Base-by-base conservation (phyloP, 2,888 invertebrate species). In the Lamellibrachia satsuma region DNA sequence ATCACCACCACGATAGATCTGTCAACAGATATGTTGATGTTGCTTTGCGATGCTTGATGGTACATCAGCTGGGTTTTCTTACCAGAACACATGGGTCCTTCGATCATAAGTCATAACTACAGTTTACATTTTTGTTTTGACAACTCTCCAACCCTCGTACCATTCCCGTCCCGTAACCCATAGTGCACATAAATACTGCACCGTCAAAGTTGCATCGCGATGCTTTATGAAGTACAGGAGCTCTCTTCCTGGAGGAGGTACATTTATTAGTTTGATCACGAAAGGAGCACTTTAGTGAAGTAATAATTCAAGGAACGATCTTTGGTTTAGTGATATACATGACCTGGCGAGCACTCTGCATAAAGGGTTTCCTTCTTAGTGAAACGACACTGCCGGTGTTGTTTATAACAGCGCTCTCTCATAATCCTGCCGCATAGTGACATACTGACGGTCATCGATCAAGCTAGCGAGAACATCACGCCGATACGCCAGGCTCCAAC, bases 391-490 rank as follows among this genome's bases (percentile, higher is more conserved):
- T 22, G 75, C 75, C 15, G 75, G 22, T 75, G 75, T 11, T 15
- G 75, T 75, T 75, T 75, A 75, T 11, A 75, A 4, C 75, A 11
- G 75, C 75, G 75, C 22, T 75, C 75, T 15, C 75, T 75, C 75
- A 75, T 75, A 75, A 75, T 75, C 75, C 75, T 75, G 75, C 75
- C 75, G 22, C 75, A 75, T 75, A 15, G 75, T 75, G 75, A n/a
- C n/a, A 22, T n/a, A 22, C 75, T 75, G 75, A 75, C 22, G 75
- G 75, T n/a, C 22, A 75, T 75, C 75, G 22, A 75, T 75, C 75
- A 75, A 75, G 4, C 75, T 2, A 22, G 75, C 75, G 75, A 75
- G 75, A 75, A 22, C 75, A 22, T 11, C 75, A 75, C 75, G 22
- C 75, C 75, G 75, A 75, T 15, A 22, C 22, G 75, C 22, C 22